phyloP scores from a whole-genome alignment of 2,797 vertebrate species.

The Numenius phaeopus region DNA sequence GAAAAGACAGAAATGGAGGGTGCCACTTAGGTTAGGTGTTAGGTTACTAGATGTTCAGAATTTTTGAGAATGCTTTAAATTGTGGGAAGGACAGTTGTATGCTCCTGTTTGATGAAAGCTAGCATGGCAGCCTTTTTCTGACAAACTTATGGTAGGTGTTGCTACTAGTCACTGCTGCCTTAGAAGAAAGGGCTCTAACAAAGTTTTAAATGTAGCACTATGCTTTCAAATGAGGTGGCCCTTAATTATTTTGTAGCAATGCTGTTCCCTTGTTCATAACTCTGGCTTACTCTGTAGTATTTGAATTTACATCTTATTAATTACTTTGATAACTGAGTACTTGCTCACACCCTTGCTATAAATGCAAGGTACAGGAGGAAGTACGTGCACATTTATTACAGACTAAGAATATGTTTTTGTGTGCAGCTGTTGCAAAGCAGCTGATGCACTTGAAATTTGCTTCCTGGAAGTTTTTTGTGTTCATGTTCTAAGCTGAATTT shows the following conservation, averaged over 20 bases:
- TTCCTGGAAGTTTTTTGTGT: not conserved
- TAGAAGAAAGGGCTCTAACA: not conserved
- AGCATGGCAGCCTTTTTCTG: not conserved
- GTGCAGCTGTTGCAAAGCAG: not conserved
- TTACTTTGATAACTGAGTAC: not conserved
- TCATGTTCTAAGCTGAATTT: not conserved
- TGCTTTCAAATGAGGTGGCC: not conserved
- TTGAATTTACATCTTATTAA: not conserved
- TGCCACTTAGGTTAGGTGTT: not conserved
- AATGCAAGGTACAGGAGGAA: not conserved
- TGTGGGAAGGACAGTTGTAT: not conserved
- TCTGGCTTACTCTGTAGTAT: not conserved
- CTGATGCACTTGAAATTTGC: not conserved
- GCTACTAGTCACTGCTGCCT: not conserved
- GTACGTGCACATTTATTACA: not conserved
- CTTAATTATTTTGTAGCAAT: not conserved
- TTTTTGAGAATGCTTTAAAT: not conserved
- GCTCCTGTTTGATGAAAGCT: not conserved
- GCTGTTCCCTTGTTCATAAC: not conserved
- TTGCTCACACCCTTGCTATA: not conserved
- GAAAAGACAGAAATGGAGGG: not conserved
- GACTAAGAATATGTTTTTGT: not conserved
- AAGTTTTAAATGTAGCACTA: not conserved
- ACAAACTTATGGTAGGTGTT: not conserved
- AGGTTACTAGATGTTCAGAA: not conserved